Conservation (phyloP, 2,797 vertebrate genomes). For the Dallia pectoralis region DNA sequence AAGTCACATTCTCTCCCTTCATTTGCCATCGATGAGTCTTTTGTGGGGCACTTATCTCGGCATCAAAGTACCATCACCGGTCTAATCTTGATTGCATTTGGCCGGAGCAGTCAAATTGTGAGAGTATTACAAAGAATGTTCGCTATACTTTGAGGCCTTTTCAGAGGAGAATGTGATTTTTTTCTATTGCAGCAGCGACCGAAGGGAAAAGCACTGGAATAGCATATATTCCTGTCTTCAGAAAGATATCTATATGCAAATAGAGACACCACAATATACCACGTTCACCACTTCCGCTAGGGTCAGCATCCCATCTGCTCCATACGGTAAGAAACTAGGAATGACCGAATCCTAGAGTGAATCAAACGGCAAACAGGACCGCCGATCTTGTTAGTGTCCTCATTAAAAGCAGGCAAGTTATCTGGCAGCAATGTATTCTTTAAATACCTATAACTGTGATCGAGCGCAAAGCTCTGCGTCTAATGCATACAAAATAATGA, state of each 20-base stretch:
- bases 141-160: slow-evolving; percentile 12
- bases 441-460: slow-evolving; percentile 55
- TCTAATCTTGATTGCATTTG: slow-evolving; percentile 12
- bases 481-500: slow-evolving; percentile 6
- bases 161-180: slow-evolving; percentile 43
- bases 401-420: slow-evolving; percentile 55
- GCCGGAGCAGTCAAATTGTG: slow-evolving; percentile 13
- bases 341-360: slow-evolving; percentile 43
- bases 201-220: slow-evolving; percentile 59
- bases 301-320: slow-evolving; percentile 42
- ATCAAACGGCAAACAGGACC: slow-evolving; percentile 28
- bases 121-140: slow-evolving; percentile 6
- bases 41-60: slow-evolving; percentile 20
- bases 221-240: slow-evolving; percentile 51
- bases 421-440: slow-evolving; percentile 52
- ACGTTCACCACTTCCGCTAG: slow-evolving; percentile 25
- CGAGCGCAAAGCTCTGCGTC: background rate
- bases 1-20: slow-evolving; percentile 54
- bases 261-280: slow-evolving; percentile 12
- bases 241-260: slow-evolving; percentile 31
- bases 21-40: slow-evolving; percentile 27
- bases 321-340: slow-evolving; percentile 27
- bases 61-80: background rate
- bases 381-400: slow-evolving; percentile 66
- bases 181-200: slow-evolving; percentile 41